Percentiles rank a stretch among this genome's conserved stretches.
Conservation (phyloP, 92 coral and sea anemone species). For the Actinernus sp. region DNA sequence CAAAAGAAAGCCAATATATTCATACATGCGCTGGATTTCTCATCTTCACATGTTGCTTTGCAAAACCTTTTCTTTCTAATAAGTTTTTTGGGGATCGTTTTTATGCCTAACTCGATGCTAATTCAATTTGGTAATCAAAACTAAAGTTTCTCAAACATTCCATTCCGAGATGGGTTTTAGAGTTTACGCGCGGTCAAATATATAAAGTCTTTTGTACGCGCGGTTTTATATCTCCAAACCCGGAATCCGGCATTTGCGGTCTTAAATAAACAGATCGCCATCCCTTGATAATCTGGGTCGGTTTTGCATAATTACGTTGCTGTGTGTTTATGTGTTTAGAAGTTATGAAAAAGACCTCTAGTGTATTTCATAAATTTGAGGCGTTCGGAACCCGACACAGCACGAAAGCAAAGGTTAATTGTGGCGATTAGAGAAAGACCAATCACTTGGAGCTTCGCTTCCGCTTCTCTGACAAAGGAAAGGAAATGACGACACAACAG, state of each 20-base stretch:
- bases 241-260: slow-evolving; percentile 1
- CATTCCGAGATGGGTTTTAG: neutral
- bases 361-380: slow-evolving; percentile 9
- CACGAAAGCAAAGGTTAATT: slow-evolving; percentile 42
- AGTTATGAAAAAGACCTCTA: neutral
- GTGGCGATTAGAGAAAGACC: slow-evolving; percentile 19
- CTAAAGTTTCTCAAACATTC: neutral
- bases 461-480: slow-evolving; percentile 11
- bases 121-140: neutral
- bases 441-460: slow-evolving; percentile 13
- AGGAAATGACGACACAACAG: slow-evolving; percentile 49
- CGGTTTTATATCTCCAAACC: neutral
- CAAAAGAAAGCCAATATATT: neutral
- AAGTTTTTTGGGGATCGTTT: too few relatives aligned
- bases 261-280: neutral
- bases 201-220: neutral
- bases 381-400: slow-evolving; percentile 24
- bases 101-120: neutral
- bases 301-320: neutral
- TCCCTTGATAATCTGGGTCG: neutral
- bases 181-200: neutral
- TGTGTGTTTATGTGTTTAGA: slow-evolving; percentile 11
- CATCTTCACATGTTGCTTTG: neutral
- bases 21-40: neutral
- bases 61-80: neutral